Conservation (phyloP, 2,113 vertebrate genomes). For the Aspidoscelis tigris region DNA sequence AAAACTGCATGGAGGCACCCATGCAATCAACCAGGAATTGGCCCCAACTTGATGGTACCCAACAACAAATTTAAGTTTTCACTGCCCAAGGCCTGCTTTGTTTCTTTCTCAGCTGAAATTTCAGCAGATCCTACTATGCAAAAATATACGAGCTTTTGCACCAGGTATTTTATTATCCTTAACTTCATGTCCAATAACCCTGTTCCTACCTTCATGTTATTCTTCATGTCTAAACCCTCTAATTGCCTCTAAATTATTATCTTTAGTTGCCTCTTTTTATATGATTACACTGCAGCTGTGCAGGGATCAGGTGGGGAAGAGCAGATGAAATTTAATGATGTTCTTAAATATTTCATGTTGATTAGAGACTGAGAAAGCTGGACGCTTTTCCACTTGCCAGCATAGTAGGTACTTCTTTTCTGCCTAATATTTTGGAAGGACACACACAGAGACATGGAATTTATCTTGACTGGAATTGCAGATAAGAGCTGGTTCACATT, state of each 20-base stretch:
- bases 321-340: constrained; percentile 13
- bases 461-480: neutral
- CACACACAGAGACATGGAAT: too few species aligned
- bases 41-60: too few species aligned
- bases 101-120: neutral
- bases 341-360: constrained; percentile 23
- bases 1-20: neutral
- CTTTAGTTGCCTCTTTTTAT: constrained; percentile 22
- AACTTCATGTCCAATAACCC: neutral
- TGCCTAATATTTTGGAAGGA: neutral
- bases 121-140: neutral
- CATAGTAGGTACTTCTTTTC: neutral
- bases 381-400: neutral
- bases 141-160: neutral
- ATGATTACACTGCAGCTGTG: constrained; percentile 1
- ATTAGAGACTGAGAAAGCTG: constrained; percentile 3
- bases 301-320: constrained; percentile 6
- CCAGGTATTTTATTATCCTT: neutral
- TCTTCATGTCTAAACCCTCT: neutral
- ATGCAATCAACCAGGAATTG: neutral
- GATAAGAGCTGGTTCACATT: neutral
- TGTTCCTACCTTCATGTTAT: neutral
- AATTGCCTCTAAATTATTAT: constrained; percentile 29
- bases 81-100: neutral
- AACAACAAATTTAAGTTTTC: neutral